phyloP scores from a whole-genome alignment of 2,888 invertebrate species.

The Spisula solida region DNA sequence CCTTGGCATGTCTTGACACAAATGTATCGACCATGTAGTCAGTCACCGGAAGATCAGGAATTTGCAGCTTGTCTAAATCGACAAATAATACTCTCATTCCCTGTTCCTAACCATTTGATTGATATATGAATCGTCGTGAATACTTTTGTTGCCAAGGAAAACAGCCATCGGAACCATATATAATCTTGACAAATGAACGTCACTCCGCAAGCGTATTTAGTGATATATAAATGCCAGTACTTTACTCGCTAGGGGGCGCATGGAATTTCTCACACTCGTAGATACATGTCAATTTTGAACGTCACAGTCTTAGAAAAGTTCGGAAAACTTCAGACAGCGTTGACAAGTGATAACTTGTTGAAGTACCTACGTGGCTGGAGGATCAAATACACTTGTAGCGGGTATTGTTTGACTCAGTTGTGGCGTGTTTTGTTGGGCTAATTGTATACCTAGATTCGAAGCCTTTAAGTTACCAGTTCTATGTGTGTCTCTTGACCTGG shows the following conservation, averaged over 20 bases:
- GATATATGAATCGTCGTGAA: slow-evolving; percentile 5
- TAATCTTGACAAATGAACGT: background rate
- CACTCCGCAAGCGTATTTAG: background rate
- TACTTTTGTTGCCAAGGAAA: slow-evolving; percentile 17
- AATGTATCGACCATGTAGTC: slow-evolving; percentile 16
- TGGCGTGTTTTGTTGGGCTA: too few relatives aligned
- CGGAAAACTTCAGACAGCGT: too few relatives aligned
- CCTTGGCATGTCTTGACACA: background rate
- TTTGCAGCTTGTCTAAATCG: slow-evolving; percentile 12
- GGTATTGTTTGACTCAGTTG: too few relatives aligned
- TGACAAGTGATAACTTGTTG: too few relatives aligned
- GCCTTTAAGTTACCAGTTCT: too few relatives aligned
- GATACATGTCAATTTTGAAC: background rate
- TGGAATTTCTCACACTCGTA: background rate
- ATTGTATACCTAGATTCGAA: too few relatives aligned
- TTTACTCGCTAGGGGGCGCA: slow-evolving; percentile 13
- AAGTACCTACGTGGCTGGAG: too few relatives aligned
- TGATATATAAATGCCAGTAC: slow-evolving; percentile 11
- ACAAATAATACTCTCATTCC: slow-evolving; percentile 22
- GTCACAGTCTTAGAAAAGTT: too few relatives aligned
- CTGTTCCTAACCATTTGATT: background rate
- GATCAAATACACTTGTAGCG: too few relatives aligned
- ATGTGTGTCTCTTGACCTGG: too few relatives aligned
- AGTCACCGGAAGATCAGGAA: background rate
- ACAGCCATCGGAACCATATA: background rate